Percentiles rank a stretch among this genome's conserved stretches.
These are phyloP conservation scores for Drosophila melanosoma DNA, from an alignment of 2,888 invertebrate species.

Conservation along the genomic window DNA sequence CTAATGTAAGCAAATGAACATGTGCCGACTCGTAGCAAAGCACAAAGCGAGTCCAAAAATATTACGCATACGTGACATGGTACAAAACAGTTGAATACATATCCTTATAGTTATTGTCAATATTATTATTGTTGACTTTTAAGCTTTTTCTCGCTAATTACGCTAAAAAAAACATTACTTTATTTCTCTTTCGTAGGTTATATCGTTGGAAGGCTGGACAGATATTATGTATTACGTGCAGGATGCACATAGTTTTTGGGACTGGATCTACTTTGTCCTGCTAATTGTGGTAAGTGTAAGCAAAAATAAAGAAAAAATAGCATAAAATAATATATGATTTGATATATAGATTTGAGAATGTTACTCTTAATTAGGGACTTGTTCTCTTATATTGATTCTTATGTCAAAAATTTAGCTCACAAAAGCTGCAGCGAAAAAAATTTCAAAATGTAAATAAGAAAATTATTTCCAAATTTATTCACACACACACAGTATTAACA, in stretches of 20 bases:
- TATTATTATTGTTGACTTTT: not conserved
- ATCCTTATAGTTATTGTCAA: not conserved
- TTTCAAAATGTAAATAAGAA: constrained; percentile 70
- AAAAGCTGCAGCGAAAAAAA: constrained; percentile 44
- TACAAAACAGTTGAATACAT: constrained; percentile 23
- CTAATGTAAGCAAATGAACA: not conserved
- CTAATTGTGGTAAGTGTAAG: constrained; percentile 97
- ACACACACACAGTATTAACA: constrained; percentile 14
- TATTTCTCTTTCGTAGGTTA: constrained; percentile 89
- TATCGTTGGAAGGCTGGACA: constrained; percentile 99
- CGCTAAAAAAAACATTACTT: constrained; percentile 19
- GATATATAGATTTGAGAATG: not conserved
- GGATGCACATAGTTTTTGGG: constrained; percentile 99
- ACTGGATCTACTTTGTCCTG: constrained; percentile 99
- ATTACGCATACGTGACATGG: constrained; percentile 72
- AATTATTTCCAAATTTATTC: constrained; percentile 57
- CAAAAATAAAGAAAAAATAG: not conserved
- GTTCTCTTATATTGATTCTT: not conserved
- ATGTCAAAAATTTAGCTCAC: constrained; percentile 5
- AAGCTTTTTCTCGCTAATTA: constrained; percentile 44
- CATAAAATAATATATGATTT: not conserved
- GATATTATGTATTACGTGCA: constrained; percentile 99
- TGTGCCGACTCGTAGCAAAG: not conserved
- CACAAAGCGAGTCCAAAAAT: constrained; percentile 17
- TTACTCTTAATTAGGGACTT: not conserved